These are phyloP conservation scores for Barnardius zonarius DNA, from an alignment of 2,113 vertebrate genomes.

Conservation along the genomic window DNA sequence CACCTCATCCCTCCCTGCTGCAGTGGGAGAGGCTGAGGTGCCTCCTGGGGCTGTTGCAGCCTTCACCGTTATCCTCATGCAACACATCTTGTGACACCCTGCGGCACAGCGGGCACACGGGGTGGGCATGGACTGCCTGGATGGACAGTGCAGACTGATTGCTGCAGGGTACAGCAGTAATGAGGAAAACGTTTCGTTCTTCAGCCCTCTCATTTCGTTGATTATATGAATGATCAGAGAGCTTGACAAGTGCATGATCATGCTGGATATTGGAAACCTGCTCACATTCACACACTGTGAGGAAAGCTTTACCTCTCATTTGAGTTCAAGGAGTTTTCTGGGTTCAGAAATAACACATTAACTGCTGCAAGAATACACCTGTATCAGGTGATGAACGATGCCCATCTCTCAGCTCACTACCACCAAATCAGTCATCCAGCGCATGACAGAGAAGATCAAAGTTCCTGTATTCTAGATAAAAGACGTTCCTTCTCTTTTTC, in stretches of 20 bases:
- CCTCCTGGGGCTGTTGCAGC: neutral
- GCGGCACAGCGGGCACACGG: rapidly evolving
- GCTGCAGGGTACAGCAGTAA: neutral
- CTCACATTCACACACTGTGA: neutral
- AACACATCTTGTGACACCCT: neutral
- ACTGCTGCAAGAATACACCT: too few species aligned
- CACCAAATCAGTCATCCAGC: too few species aligned
- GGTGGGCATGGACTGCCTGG: neutral
- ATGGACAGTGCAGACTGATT: neutral
- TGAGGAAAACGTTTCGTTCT: neutral
- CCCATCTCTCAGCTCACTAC: too few species aligned
- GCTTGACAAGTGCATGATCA: neutral
- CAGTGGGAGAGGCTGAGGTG: neutral
- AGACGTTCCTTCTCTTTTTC: too few species aligned
- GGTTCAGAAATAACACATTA: neutral
- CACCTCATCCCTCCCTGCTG: neutral
- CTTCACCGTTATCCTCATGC: neutral
- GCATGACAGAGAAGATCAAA: neutral
- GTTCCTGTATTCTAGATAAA: neutral
- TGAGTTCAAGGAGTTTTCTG: too few species aligned
- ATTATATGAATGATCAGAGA: neutral
- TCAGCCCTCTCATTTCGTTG: neutral
- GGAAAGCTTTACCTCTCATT: neutral
- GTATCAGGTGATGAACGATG: too few species aligned
- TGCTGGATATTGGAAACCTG: neutral